These are phyloP conservation scores for Gryllus bimaculatus DNA, from an alignment of 1,140 invertebrate genomes.

Conservation along the genomic window DNA sequence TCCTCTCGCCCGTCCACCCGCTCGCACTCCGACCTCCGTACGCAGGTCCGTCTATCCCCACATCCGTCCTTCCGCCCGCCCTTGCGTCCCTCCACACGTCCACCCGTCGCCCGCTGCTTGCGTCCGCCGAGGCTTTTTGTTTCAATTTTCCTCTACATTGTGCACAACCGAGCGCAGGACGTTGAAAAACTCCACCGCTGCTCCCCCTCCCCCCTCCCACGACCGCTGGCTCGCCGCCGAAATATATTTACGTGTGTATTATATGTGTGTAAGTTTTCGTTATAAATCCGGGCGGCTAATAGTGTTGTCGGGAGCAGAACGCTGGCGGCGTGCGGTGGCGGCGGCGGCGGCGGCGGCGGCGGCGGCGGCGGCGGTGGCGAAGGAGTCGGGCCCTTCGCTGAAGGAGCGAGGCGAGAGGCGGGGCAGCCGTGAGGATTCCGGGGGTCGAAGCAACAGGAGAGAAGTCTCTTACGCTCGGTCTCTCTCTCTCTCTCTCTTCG, in stretches of 20 bases:
- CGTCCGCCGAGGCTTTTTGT: background rate
- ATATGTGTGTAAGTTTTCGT: background rate
- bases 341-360: too few species aligned
- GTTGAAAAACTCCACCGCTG: background rate
- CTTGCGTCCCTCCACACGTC: background rate
- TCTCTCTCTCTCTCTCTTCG: too few species aligned
- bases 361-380: background rate
- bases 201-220: background rate
- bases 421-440: too few species aligned
- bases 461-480: too few species aligned
- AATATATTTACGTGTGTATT: constrained; percentile 2
- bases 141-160: constrained; percentile 5
- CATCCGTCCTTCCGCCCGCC: too few species aligned
- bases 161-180: background rate
- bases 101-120: background rate
- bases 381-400: too few species aligned
- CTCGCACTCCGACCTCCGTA: too few species aligned
- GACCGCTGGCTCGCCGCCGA: background rate
- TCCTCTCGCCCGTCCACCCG: too few species aligned
- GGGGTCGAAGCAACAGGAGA: background rate
- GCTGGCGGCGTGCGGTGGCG: too few species aligned
- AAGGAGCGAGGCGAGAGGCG: too few species aligned
- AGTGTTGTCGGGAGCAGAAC: background rate
- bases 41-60: too few species aligned
- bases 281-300: background rate